Evolutionary conservation across 2,113 vertebrate species (phyloP).

Genomic region (Colossoma macropomum): DNA sequence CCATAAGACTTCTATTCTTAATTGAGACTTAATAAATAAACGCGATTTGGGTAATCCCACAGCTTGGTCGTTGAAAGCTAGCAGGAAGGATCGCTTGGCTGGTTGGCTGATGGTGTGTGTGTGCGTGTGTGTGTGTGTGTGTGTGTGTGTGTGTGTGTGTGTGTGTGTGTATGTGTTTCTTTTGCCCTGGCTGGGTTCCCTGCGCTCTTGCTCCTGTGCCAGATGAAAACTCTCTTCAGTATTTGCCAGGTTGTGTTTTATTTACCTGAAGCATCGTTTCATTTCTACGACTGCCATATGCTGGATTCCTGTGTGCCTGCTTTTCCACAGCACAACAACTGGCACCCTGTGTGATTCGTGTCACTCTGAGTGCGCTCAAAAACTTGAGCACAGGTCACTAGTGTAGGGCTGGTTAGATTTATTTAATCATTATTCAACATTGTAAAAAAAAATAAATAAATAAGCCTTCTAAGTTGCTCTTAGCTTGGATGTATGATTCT

Average conservation of each 20-base stretch:
- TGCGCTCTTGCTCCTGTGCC: slow-evolving; percentile 60
- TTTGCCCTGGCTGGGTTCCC: slow-evolving; percentile 62
- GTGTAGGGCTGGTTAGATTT: too few relatives aligned
- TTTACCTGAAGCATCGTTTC: slow-evolving; percentile 80
- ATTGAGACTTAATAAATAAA: slow-evolving; percentile 83
- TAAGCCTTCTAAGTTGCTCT: too few relatives aligned
- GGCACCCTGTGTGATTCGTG: slow-evolving; percentile 52
- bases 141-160: slow-evolving; percentile 35
- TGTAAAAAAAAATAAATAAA: too few relatives aligned
- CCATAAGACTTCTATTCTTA: slow-evolving; percentile 74
- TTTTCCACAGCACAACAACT: slow-evolving; percentile 65
- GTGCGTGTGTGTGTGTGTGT: too few relatives aligned
- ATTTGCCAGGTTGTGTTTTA: slow-evolving; percentile 82
- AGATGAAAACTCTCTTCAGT: slow-evolving; percentile 70
- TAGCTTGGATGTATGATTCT: too few relatives aligned
- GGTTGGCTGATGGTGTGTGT: slow-evolving; percentile 8
- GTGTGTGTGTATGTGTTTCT: slow-evolving; percentile 42
- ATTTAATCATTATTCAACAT: not conserved
- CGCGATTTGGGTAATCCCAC: slow-evolving; percentile 75
- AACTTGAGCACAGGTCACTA: not conserved
- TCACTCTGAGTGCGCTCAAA: not conserved
- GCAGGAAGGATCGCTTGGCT: slow-evolving; percentile 48
- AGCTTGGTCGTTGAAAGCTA: slow-evolving; percentile 70
- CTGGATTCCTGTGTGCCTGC: slow-evolving; percentile 75
- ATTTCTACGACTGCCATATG: slow-evolving; percentile 84